Base-by-base conservation (phyloP, 2,113 vertebrate genomes). In the Cololabis saira region DNA sequence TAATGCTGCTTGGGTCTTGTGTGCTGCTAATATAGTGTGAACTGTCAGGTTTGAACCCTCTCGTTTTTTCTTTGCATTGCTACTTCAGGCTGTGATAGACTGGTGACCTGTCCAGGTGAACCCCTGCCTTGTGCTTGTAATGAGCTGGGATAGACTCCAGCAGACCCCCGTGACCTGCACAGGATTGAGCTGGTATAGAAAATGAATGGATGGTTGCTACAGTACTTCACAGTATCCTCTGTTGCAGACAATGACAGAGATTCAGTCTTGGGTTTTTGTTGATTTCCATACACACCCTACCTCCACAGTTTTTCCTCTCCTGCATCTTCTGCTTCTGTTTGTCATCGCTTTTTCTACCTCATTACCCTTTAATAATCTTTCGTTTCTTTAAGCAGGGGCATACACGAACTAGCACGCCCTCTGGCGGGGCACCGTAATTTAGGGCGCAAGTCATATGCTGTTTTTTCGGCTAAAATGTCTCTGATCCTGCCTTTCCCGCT, bases 1-100 rank as follows among this genome's bases (percentile, higher is more conserved):
- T 88, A 82, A 90, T 87, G 76, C 81, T 75, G 71, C 75, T 59
- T 65, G 53, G 69, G 52, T 65, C 84, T 78, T 81, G 51, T 82
- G 71, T 76, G 51, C 62, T 53, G 69, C 77, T 85, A 80, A 86
- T 83, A 86, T 58, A 85, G 73, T 67, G 56, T 74, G 79, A 88
- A 73, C 72, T 78, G 78, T 85, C 84, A 83, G 72, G 63, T 85
- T 75, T 66, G 66, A 81, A 65, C 65, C 63, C 17, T 71, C 76
- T 80, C 57, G 80, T 74, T 78, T 70, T 74, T 61, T 58, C 67
- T 41, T 15, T 51, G 55, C 44, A 55, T 66, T 49, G 18, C 19
- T 2, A 53, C 65, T 71, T 67, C n/a, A 27, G 24, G 24, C 5
- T 27, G 24, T 27, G 24, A 27, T 5, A 27, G 24, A 27, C 24